Evolutionary conservation across 2,797 vertebrate species (phyloP), one percentile per base, ranked within the genome.

Genomic region (Falco columbarius): DNA sequence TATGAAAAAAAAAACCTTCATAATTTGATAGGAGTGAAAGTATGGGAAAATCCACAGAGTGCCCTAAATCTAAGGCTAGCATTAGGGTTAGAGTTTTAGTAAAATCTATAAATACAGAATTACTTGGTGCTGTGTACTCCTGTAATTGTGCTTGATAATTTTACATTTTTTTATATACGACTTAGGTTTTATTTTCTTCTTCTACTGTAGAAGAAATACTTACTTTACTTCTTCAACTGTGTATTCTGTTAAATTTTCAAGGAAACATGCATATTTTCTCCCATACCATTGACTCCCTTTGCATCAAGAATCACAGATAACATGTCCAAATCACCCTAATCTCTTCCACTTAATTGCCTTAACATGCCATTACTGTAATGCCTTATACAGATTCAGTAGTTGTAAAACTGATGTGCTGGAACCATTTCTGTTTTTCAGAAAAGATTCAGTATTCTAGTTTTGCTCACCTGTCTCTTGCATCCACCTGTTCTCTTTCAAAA

Each of bases 231-330:
- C 47, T 61, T 74, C 44, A 34, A 9, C 19, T 74, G 63, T 40
- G 29, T 14, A 61, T 7, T 55, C 9, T 6, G 23, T 21, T 88
- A 70, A 21, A 54, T 81, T 66, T 77, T 27, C 61, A 51, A 56
- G 66, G 22, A 44, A 44, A 36, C 0, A 0, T 23, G 9, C 44
- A 38, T 58, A 14, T 76, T 61, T 36, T 32, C 40, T 73, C 36
- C 42, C 34, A 18, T 34, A 14, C 26, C 38, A 44, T 22, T 21
- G 46, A 68, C 10, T 67, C 21, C 24, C n/a, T 63, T 34, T 67
- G 44, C 40, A 77, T 59, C 26, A 62, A 71, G 32, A 71, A 47
- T 7, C 46, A 40, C n/a, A 68, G 40, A 32, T 14, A 71, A 51
- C 27, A 8, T 5, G 5, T 59, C 47, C 73, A 47, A 71, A 71